Base-by-base conservation (phyloP, 2,113 vertebrate species). In the Hyaena hyaena region DNA sequence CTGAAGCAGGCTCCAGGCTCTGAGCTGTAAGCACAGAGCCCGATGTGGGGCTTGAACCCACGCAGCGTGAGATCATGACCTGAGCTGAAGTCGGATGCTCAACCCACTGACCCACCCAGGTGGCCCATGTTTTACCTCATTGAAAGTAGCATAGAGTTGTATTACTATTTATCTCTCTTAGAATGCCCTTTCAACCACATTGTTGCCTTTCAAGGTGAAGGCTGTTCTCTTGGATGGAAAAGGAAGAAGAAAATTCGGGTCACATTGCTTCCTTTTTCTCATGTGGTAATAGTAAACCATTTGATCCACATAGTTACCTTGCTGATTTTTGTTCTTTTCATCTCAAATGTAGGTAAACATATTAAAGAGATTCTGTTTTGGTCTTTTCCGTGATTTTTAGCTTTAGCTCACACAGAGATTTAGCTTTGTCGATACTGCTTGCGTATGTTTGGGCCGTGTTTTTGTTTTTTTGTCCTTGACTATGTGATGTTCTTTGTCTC, bases 191-290 rank as follows among this genome's bases (percentile, higher is more conserved):
- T 71, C 92, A 77, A 61, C 2, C 31, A 79, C 33, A 79, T 83
- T 87, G 96, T 10, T 87, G 50, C 4, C 61, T 93, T 97, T 97
- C 33, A 96, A 95, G 61, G 88, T 90, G 74, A 97, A 95, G 68
- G 66, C 11, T 81, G 87, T 23, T 58, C 10, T 77, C 33, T 86
- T 94, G 95, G 31, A 74, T 82, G 48, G 43, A 94, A 92, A 96
- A 82, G 11, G 48, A 92, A 95, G 45, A 58, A 94, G 69, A 90
- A 95, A 95, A 87, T 26, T 35, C 74, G 55, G 84, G 33, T 94
- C 23, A 88, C 24, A 68, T 58, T 91, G 77, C 88, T 92, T 91
- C 55, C 24, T 83, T 84, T 95, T 86, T 66, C 10, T 93, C 39
- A 65, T 83, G 21, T 82, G 50, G 58, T 87, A 82, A 19, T 76